Evolutionary conservation across 2,888 invertebrate species (phyloP).

Genomic region (Sminthurinus aureus): DNA sequence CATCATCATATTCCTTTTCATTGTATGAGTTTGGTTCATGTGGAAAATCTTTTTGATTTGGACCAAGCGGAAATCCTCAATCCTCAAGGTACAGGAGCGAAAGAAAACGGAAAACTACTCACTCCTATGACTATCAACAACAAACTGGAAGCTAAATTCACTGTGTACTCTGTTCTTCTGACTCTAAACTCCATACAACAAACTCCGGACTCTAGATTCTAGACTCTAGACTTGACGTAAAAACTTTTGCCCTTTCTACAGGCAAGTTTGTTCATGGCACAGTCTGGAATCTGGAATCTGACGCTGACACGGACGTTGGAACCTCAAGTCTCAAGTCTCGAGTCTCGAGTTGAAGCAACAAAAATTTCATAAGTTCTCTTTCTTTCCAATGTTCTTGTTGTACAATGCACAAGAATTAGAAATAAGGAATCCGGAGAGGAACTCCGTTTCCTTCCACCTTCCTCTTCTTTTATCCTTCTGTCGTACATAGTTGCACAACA

Average conservation of each 20-base stretch:
- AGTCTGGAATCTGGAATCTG: background rate
- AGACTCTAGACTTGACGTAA: background rate
- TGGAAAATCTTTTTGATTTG: conserved; percentile 49
- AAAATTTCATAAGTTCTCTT: conserved; percentile 1
- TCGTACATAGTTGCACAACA: too few relatives aligned
- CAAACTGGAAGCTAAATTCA: too few relatives aligned
- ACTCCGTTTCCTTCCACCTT: too few relatives aligned
- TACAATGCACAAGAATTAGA: too few relatives aligned
- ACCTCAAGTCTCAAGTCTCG: background rate
- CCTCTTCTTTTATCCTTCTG: too few relatives aligned
- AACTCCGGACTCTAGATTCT: too few relatives aligned
- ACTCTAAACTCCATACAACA: too few relatives aligned
- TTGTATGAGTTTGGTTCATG: conserved; percentile 35
- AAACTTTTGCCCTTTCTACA: background rate
- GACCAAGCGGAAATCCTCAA: conserved; percentile 46
- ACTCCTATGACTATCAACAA: too few relatives aligned
- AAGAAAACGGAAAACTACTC: background rate
- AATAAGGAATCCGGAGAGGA: too few relatives aligned
- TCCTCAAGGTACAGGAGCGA: conserved; percentile 33
- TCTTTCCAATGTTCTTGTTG: too few relatives aligned
- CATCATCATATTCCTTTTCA: too few relatives aligned
- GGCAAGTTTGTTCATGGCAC: background rate
- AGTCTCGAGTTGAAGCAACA: background rate
- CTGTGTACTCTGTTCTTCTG: too few relatives aligned
- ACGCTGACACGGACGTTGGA: background rate